A percentile compares a stretch with the other conserved stretches of the same genome.
These are phyloP conservation scores for Leptonema lineaticorne DNA, from an alignment of 1,140 invertebrate species.

Conservation along the genomic window DNA sequence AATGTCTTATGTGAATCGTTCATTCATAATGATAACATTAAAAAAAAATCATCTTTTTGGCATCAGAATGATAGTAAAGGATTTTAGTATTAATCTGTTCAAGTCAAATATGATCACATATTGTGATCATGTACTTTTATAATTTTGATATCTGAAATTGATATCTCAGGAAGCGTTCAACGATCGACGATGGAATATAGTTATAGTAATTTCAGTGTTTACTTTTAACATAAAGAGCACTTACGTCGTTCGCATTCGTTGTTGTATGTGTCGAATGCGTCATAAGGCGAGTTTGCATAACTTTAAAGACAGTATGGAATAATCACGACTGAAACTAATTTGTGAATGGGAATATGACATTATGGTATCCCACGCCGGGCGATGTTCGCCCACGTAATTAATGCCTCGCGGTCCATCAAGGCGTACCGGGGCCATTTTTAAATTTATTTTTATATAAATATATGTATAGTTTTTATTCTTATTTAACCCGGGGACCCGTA, in stretches of 20 bases:
- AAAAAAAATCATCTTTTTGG: too few relatives aligned
- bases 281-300: constrained; percentile 22
- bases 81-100: too few relatives aligned
- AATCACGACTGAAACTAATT: constrained; percentile 40
- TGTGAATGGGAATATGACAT: constrained; percentile 39
- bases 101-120: too few relatives aligned
- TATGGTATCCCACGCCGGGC: constrained; percentile 31
- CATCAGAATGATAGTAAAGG: too few relatives aligned
- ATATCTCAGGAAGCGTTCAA: too few relatives aligned
- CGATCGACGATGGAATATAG: background rate
- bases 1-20: too few relatives aligned
- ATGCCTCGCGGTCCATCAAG: constrained; percentile 26
- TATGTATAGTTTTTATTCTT: too few relatives aligned
- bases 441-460: background rate
- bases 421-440: constrained; percentile 16
- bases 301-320: constrained; percentile 15
- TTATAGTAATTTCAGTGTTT: background rate
- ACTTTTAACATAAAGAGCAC: too few relatives aligned
- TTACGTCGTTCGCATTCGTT: background rate
- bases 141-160: too few relatives aligned
- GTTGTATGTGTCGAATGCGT: background rate
- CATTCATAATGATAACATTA: too few relatives aligned
- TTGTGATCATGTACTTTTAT: too few relatives aligned
- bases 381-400: constrained; percentile 37
- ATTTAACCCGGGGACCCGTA: background rate